Base-by-base conservation (phyloP, 1,140 invertebrate genomes). In the Drosophila trapezifrons region DNA sequence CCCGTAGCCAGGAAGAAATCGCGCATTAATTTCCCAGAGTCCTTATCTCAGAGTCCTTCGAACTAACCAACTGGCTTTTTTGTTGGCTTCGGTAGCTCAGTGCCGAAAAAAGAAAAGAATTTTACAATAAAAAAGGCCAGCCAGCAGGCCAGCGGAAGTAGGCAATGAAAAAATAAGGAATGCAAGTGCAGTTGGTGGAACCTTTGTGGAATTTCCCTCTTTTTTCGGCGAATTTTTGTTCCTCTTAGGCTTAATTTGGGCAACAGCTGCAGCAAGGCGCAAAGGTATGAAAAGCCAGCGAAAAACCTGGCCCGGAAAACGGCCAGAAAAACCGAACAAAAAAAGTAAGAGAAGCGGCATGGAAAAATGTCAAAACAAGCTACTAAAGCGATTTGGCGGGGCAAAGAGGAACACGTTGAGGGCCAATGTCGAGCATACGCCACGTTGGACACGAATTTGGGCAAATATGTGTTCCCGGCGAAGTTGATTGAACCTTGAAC, bases 31-130 rank as follows among this genome's bases (percentile, higher is more conserved):
- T 82, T 71, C 51, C 47, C 54, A 66, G 56, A 70, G 76, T 64
- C 58, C 70, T 73, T 83, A 87, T 83, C 76, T 80, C 46, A 80
- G 67, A n/a, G n/a, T n/a, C 67, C 69, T 77, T 74, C 67, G 69
- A 80, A 77, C 67, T 76, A 55, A 54, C 60, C 76, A 79, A 52
- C 56, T 38, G 55, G 47, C 38, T 66, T 32, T 67, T 59, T 59
- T 64, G 60, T 64, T 64, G 60, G 67, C 59, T 38, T 55, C 52
- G 42, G 20, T 32, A 70, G 38, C 57, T 37, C 29, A 69, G 62
- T 55, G 32, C 62, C 9, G 40, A 57, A 56, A 52, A 78, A 52
- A 27, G 43, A 32, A 38, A 25, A 4, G 51, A 51, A 56, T 32
- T n/a, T n/a, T 18, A 2, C 10, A 7, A 70, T 32, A 17, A 56